Base-by-base conservation (phyloP, 2,888 invertebrate genomes). In the Epinotia nisella region DNA sequence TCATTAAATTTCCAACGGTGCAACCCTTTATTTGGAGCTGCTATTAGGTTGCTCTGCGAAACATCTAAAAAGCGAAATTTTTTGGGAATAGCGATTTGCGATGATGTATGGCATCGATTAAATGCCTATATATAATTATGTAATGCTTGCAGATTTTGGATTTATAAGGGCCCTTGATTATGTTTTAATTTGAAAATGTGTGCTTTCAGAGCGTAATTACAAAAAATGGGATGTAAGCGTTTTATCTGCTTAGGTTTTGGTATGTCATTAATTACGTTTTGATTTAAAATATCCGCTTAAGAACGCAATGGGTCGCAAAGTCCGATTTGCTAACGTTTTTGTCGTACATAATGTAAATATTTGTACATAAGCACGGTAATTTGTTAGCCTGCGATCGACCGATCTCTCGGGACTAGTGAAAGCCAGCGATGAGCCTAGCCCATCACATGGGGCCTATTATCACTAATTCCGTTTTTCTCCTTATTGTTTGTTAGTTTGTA, bases 1-100 rank as follows among this genome's bases (percentile, higher is more conserved):
- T 93, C 93, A 93, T 93, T 93, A 93, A 92, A 92, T 89, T 87
- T 89, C 88, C 86, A 85, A 85, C 81, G 86, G 87, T 81, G 82
- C 87, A 92, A 91, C 92, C 93, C 93, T 93, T 92, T 86, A 92
- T 90, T 91, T 88, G 80, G 82, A 79, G 80, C 78, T 82, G 88
- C 87, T 90, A 89, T 90, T 90, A 89, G 87, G 81, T 79, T 80
- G 80, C 76, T 80, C 78, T 81, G 90, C 91, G 82, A 89, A 89
- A 87, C 80, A 78, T 81, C 84, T 83, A 82, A 82, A 82, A 82
- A 82, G 78, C 78, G 85, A 87, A 85, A 85, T 86, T 87, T 87
- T 85, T 81, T 82, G 82, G 84, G 85, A 85, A 85, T 83, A 87
- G 83, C 83, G 82, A 87, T 89, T 89, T 61, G 76, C 77, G 85